Percentiles rank a stretch among this genome's conserved stretches.
Conservation (phyloP, 1,140 invertebrate genomes). For the Diabrotica undecimpunctata region DNA sequence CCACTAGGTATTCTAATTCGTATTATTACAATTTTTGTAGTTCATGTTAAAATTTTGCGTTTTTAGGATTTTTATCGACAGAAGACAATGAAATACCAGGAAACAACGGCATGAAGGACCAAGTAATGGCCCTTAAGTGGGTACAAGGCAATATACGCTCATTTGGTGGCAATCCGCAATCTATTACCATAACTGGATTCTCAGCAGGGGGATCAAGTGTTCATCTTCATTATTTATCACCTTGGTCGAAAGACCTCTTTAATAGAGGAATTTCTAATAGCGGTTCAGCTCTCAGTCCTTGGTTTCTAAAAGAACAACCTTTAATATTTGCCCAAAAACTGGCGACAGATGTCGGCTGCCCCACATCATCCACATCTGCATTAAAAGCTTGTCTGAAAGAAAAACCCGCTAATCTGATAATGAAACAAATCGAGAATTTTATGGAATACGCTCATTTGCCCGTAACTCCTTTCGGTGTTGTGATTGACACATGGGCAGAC, state of each 20-base stretch:
- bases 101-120: conserved; percentile 87
- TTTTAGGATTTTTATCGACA: background rate
- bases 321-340: background rate
- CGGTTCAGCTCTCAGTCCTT: background rate
- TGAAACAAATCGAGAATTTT: background rate
- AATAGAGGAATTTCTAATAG: background rate
- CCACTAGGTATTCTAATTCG: background rate
- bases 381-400: background rate
- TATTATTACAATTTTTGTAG: background rate
- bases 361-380: background rate
- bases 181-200: conserved; percentile 88
- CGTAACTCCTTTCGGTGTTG: conserved; percentile 43
- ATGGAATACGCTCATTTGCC: conserved; percentile 26
- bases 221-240: conserved; percentile 42
- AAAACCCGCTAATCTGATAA: background rate
- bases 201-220: conserved; percentile 71
- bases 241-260: background rate
- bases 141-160: conserved; percentile 77
- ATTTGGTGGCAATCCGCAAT: conserved; percentile 81
- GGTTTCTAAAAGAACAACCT: background rate
- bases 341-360: background rate
- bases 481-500: conserved; percentile 41
- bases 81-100: background rate
- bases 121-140: conserved; percentile 83
- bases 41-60: background rate